Conservation (phyloP, 2,797 vertebrate genomes). For the Mus minutoides region DNA sequence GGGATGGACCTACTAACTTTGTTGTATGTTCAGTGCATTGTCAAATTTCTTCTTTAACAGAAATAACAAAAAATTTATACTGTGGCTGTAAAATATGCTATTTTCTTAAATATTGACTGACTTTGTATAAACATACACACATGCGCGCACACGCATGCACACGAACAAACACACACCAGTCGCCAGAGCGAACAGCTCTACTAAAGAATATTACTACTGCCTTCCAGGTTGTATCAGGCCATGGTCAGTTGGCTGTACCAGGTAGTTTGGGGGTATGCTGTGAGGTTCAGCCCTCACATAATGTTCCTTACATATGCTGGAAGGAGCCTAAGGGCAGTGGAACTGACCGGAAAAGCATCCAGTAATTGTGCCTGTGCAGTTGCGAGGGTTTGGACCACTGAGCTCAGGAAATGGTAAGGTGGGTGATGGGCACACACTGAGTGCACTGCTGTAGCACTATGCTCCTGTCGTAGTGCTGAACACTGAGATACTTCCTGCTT, state of each 20-base stretch:
- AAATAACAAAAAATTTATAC: neutral
- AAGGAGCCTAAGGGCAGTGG: neutral
- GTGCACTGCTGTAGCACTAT: too few relatives aligned
- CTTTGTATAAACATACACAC: fast-evolving
- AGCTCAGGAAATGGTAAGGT: neutral
- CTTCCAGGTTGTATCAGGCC: neutral
- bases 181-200: fast-evolving
- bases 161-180: fast-evolving
- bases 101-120: neutral
- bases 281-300: neutral
- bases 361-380: neutral
- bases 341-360: neutral
- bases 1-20: neutral
- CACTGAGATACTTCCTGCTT: neutral
- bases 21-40: neutral
- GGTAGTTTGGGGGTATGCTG: neutral
- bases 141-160: neutral
- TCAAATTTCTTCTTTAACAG: neutral
- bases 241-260: neutral
- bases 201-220: too few relatives aligned
- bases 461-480: fast-evolving
- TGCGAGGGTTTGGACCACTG: neutral
- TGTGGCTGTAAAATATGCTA: neutral
- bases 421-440: neutral
- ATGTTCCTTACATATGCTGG: neutral